Conservation (phyloP, 1,140 invertebrate species). For the Globodera rostochiensis region DNA sequence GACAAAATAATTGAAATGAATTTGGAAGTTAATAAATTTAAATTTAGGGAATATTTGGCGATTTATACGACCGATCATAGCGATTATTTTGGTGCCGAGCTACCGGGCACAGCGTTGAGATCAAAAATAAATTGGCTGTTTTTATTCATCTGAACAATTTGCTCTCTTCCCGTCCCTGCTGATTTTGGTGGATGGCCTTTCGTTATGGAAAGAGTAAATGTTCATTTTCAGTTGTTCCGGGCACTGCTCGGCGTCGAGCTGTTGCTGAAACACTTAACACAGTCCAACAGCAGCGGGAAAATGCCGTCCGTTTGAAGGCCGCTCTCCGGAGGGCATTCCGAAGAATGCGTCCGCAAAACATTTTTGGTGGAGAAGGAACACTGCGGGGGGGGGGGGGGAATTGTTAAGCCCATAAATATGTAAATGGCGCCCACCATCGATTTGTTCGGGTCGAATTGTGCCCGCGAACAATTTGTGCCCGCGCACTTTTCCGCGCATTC, state of each 20-base stretch:
- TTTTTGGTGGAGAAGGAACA: conserved; percentile 27
- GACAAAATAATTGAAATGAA: too few relatives aligned
- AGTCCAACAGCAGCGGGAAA: conserved; percentile 58
- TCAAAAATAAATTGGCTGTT: too few relatives aligned
- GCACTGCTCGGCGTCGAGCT: background rate
- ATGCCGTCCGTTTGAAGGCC: conserved; percentile 58
- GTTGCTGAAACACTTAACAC: conserved; percentile 47
- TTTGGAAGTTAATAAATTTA: too few relatives aligned
- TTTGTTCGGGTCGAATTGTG: conserved; percentile 58
- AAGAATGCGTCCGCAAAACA: conserved; percentile 4
- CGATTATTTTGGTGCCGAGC: background rate
- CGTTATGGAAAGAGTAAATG: too few relatives aligned
- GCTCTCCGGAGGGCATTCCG: conserved; percentile 47
- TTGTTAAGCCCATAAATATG: too few relatives aligned
- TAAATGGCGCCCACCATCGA: conserved; percentile 35
- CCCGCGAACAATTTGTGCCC: conserved; percentile 48
- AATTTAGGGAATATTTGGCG: background rate
- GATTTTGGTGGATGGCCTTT: too few relatives aligned
- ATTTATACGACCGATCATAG: background rate
- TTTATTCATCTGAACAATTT: background rate
- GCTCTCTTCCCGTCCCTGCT: background rate
- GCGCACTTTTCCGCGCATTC: conserved; percentile 60
- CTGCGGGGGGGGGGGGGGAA: conserved; percentile 3
- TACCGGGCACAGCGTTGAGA: too few relatives aligned
- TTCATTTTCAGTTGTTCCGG: too few relatives aligned